phyloP scores from a whole-genome alignment of 2,797 vertebrate genomes.

The Melanotaenia boesemani region DNA sequence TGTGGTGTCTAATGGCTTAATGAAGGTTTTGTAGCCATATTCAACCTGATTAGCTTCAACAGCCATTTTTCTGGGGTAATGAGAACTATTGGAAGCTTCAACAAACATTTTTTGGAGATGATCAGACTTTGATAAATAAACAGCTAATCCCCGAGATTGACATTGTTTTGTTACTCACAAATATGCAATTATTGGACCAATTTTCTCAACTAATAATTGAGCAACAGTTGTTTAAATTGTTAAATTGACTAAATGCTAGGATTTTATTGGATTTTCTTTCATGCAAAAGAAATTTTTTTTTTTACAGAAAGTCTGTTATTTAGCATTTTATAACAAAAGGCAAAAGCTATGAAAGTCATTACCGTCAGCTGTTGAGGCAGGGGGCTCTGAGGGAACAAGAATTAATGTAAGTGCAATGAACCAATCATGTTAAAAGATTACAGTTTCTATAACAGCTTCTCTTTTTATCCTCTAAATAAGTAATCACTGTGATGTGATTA shows the following conservation, averaged over 20 bases:
- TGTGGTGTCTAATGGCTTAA: too few relatives aligned
- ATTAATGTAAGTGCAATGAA: background rate
- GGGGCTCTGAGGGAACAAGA: constrained; percentile 27
- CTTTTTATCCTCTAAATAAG: background rate
- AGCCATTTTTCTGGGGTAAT: too few relatives aligned
- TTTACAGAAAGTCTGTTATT: background rate
- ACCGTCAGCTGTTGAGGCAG: constrained; percentile 38
- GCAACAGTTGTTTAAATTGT: background rate
- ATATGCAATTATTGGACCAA: background rate
- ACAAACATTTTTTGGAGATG: too few relatives aligned
- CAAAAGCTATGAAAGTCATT: constrained; percentile 4
- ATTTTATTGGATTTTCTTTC: too few relatives aligned
- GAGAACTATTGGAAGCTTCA: too few relatives aligned
- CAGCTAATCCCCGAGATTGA: too few relatives aligned
- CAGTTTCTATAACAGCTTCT: background rate
- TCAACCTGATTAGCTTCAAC: too few relatives aligned
- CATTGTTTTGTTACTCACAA: background rate
- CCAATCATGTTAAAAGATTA: background rate
- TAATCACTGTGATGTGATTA: too few relatives aligned
- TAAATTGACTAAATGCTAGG: too few relatives aligned
- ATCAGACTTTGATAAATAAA: too few relatives aligned
- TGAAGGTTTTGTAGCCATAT: too few relatives aligned
- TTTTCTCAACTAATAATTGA: background rate
- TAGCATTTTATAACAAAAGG: background rate
- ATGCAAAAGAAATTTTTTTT: too few relatives aligned